Conservation (phyloP, 2,113 vertebrate species). For the Coracopsis vasa region DNA sequence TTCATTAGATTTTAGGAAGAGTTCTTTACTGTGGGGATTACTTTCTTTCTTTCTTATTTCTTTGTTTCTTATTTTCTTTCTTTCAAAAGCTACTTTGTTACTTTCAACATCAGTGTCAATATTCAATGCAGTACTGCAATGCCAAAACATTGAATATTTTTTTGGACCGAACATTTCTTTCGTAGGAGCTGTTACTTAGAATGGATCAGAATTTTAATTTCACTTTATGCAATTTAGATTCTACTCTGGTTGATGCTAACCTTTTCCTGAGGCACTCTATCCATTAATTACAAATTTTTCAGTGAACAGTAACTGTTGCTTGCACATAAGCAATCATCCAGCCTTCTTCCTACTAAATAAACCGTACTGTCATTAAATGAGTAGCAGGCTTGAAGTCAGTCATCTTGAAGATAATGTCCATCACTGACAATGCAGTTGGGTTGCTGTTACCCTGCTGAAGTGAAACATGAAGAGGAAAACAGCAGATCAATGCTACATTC, state of each 20-base stretch:
- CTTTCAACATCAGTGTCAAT: neutral
- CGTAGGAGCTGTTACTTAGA: neutral
- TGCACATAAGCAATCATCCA: neutral
- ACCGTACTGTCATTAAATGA: neutral
- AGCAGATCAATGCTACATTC: neutral
- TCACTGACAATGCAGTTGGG: neutral
- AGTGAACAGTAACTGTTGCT: neutral
- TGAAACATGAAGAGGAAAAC: neutral
- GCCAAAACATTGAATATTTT: neutral
- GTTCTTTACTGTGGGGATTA: neutral
- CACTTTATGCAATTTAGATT: neutral
- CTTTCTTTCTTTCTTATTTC: neutral
- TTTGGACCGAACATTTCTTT: neutral
- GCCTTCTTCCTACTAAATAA: neutral
- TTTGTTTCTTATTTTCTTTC: neutral
- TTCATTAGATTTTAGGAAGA: neutral
- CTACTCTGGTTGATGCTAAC: neutral
- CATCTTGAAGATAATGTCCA: neutral
- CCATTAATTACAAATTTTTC: neutral
- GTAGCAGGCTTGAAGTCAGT: neutral
- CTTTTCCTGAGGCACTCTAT: neutral
- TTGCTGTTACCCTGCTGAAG: neutral
- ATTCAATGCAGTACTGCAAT: neutral
- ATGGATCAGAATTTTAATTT: neutral
- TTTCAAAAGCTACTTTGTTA: neutral